Percentiles rank a stretch among this genome's conserved stretches.
These are phyloP conservation scores for Zaprionus camerounensis DNA, from an alignment of 1,140 invertebrate genomes.

Conservation along the genomic window DNA sequence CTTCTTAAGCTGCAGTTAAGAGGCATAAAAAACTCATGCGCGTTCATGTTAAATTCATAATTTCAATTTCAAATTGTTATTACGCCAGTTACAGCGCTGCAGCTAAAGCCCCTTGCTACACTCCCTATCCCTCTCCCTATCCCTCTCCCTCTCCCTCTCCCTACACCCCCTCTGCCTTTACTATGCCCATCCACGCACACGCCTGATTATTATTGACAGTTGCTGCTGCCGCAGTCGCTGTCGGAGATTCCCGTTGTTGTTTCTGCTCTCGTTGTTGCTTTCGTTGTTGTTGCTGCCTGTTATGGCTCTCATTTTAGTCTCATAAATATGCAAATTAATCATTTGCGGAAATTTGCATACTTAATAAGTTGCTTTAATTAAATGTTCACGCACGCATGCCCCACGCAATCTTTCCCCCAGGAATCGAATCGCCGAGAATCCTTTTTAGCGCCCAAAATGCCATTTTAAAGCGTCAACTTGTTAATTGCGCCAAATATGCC, in stretches of 20 bases:
- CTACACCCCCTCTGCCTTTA: neutral
- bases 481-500: conserved; percentile 54
- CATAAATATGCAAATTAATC: conserved; percentile 83
- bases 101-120: neutral
- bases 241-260: conserved; percentile 38
- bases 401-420: conserved; percentile 72
- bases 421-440: conserved; percentile 51
- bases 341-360: conserved; percentile 82
- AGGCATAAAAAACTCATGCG: conserved; percentile 77
- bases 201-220: conserved; percentile 79
- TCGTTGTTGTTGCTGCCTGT: conserved; percentile 51
- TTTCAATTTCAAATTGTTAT: conserved; percentile 79
- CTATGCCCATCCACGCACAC: conserved; percentile 21
- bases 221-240: conserved; percentile 41
- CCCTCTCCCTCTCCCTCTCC: neutral
- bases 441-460: conserved; percentile 61
- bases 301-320: conserved; percentile 78
- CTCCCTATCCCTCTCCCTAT: neutral
- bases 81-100: conserved; percentile 47
- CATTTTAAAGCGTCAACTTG: conserved; percentile 54
- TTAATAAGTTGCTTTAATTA: conserved; percentile 83
- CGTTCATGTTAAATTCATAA: conserved; percentile 79
- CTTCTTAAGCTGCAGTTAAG: conserved; percentile 80
- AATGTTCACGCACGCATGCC: conserved; percentile 82
- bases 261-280: conserved; percentile 43